phyloP scores from a whole-genome alignment of 2,888 invertebrate genomes.

The Limnephilus marmoratus region DNA sequence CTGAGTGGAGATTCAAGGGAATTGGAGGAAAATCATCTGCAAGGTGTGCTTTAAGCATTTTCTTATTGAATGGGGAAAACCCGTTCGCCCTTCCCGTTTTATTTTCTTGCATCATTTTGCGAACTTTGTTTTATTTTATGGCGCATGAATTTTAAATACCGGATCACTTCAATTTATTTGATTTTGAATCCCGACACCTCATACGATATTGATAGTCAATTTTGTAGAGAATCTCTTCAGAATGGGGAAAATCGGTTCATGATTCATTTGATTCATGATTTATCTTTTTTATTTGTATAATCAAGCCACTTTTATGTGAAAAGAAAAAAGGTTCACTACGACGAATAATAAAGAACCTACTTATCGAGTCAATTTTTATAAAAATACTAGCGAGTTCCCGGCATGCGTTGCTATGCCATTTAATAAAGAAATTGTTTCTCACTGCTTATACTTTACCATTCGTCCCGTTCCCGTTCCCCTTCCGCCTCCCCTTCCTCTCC shows the following conservation, averaged over 20 bases:
- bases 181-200: not conserved
- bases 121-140: not conserved
- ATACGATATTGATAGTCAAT: not conserved
- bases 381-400: not conserved
- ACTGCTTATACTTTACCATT: no score
- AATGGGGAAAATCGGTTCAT: not conserved
- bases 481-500: no score
- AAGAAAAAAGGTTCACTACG: not conserved
- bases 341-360: not conserved
- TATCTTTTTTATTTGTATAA: not conserved
- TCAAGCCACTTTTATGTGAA: not conserved
- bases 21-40: not conserved
- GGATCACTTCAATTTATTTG: not conserved
- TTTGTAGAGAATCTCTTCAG: not conserved
- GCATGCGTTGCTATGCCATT: no score
- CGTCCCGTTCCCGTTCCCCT: no score
- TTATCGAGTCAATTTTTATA: not conserved
- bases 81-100: not conserved
- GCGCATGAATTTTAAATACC: not conserved
- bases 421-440: no score
- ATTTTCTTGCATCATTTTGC: conserved; percentile 15
- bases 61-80: conserved; percentile 22
- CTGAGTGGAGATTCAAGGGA: not conserved
- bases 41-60: conserved; percentile 28
- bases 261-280: not conserved